Evolutionary conservation across 1,140 invertebrate genomes (phyloP), one percentile per base, ranked within the genome.

Genomic region (Orius insidiosus): DNA sequence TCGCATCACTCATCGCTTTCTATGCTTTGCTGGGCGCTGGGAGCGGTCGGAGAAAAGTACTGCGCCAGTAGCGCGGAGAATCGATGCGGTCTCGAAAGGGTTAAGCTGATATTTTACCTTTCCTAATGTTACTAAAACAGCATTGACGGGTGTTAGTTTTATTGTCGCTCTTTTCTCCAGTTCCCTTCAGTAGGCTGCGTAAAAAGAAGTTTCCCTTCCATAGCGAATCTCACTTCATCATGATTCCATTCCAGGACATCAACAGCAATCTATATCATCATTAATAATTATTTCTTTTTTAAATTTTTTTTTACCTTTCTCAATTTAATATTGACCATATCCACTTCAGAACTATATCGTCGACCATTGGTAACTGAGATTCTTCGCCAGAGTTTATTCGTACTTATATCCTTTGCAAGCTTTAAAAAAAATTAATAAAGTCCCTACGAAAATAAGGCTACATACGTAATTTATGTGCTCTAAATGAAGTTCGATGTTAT

Each of bases 161-260:
- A 90, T 78, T 31, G 85, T 86, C 52, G 82, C 74, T 47, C 81
- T 78, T 60, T 78, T 49, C 81, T 74, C 85, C 85, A 89, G 60
- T 87, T 86, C 64, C 82, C 83, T 60, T 92, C 87, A 35, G 82
- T 81, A 30, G 83, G 80, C 60, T 86, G 83, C 14, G 84, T 83
- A 58, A 81, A 86, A 39, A 85, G 66, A 50, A 94, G 67, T 59
- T 79, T 78, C 42, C 87, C 86, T 63, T 89, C 85, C 59, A 89
- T 72, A 44, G 85, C 75, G 58, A 93, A 90, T 57, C 76, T 75
- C 1, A 84, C 82, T 61, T 85, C 81, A 59, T 93, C 87, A 54
- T 90, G 85, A 60, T 80, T 80, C 90, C 89, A 94, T 54, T 90
- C 85, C 46, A 94, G 65, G 1, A 90, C 74, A 59, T 94, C 88